Conservation (phyloP, 2,888 invertebrate genomes). For the Morpho helenor region DNA sequence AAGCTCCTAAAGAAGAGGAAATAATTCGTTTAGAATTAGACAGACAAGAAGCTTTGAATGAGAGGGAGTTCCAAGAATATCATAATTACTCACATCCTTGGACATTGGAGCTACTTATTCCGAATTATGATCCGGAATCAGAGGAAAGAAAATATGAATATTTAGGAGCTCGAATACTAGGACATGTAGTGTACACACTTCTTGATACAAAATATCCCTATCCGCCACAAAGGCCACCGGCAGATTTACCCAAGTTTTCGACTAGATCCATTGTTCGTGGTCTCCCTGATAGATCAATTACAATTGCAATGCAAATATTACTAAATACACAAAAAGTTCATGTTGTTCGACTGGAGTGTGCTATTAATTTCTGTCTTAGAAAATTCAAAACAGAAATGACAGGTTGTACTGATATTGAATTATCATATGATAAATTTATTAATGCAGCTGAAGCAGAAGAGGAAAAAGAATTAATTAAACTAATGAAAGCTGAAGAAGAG, state of each 20-base stretch:
- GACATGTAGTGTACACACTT: constrained; percentile 74
- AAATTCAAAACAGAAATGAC: constrained; percentile 75
- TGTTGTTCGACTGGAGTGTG: constrained; percentile 66
- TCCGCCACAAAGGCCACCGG: constrained; percentile 48
- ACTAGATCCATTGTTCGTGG: constrained; percentile 63
- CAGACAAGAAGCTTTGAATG: constrained; percentile 75
- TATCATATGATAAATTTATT: constrained; percentile 58
- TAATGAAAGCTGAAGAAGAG: constrained; percentile 57
- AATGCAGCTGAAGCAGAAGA: constrained; percentile 45
- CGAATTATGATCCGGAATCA: constrained; percentile 58
- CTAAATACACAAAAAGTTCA: constrained; percentile 58
- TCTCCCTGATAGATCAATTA: constrained; percentile 58
- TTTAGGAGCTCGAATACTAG: constrained; percentile 65
- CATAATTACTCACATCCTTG: constrained; percentile 74
- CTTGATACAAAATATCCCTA: constrained; percentile 70
- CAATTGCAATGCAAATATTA: constrained; percentile 58
- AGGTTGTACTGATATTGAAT: constrained; percentile 69
- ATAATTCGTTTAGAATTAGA: constrained; percentile 67
- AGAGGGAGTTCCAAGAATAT: constrained; percentile 78
- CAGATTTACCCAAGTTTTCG: constrained; percentile 54
- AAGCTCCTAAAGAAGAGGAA: constrained; percentile 53
- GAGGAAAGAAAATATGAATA: constrained; percentile 65
- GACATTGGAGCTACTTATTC: constrained; percentile 64
- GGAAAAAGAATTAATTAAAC: constrained; percentile 53
- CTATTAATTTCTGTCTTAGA: constrained; percentile 79